Evolutionary conservation across 2,797 vertebrate genomes (phyloP).

Genomic region (Rhincodon typus): DNA sequence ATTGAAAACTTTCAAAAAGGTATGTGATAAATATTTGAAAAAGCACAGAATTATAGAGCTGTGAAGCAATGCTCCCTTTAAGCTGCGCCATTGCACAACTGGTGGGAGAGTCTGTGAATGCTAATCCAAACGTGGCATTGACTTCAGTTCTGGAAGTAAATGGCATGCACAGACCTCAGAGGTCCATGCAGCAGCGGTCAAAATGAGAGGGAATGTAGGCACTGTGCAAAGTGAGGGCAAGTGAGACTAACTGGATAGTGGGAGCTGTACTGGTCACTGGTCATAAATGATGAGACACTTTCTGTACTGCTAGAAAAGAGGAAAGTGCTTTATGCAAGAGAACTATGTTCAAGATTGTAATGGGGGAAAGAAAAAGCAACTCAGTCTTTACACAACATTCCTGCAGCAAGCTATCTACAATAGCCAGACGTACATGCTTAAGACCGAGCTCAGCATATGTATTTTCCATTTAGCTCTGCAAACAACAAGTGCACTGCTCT

Average conservation of each 20-base stretch:
- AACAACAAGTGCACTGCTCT: slow-evolving; percentile 16
- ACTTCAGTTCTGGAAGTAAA: too few relatives aligned
- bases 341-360: background rate
- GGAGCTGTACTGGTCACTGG: background rate
- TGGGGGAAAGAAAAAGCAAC: background rate
- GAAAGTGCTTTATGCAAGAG: background rate
- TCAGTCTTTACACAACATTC: background rate
- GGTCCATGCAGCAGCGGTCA: too few relatives aligned
- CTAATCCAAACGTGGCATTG: too few relatives aligned
- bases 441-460: slow-evolving; percentile 17
- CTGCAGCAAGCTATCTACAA: slow-evolving; percentile 16
- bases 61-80: too few relatives aligned
- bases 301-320: background rate
- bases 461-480: slow-evolving; percentile 28
- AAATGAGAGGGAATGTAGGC: too few relatives aligned
- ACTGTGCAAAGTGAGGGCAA: background rate
- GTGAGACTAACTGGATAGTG: background rate
- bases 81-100: too few relatives aligned
- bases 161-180: too few relatives aligned
- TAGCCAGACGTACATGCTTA: slow-evolving; percentile 30
- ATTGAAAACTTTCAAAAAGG: background rate
- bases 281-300: background rate
- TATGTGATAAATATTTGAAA: background rate
- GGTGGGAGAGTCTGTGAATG: too few relatives aligned
- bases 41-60: background rate